Conservation (phyloP, 2,888 invertebrate species). For the Chymomyza amoena region DNA sequence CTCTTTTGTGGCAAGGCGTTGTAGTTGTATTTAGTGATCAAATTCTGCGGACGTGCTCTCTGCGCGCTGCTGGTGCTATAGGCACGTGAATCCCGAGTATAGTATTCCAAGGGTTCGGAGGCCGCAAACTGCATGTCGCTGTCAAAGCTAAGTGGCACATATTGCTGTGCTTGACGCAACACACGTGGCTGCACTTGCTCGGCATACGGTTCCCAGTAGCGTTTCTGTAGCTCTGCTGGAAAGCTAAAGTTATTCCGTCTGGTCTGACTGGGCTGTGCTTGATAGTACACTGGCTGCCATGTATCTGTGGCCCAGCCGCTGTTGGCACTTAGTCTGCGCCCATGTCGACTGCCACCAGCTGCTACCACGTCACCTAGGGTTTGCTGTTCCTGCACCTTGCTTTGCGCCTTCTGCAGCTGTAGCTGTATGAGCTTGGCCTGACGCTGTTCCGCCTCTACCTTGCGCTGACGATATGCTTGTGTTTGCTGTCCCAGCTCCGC, state of each 20-base stretch:
- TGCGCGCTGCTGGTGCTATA: slow-evolving; percentile 36
- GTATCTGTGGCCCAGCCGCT: slow-evolving; percentile 11
- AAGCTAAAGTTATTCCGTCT: slow-evolving; percentile 50
- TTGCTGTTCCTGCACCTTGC: slow-evolving; percentile 46
- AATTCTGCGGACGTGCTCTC: slow-evolving; percentile 56
- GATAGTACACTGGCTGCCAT: slow-evolving; percentile 44
- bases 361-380: slow-evolving; percentile 14
- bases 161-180: slow-evolving; percentile 43
- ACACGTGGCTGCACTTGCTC: slow-evolving; percentile 45
- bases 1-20: slow-evolving; percentile 50
- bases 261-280: slow-evolving; percentile 25
- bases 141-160: slow-evolving; percentile 45
- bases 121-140: slow-evolving; percentile 53
- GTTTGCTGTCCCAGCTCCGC: slow-evolving; percentile 56
- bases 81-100: slow-evolving; percentile 45
- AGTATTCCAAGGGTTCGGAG: slow-evolving; percentile 45
- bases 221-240: slow-evolving; percentile 33
- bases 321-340: slow-evolving; percentile 23
- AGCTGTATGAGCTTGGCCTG: slow-evolving; percentile 65
- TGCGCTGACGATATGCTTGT: slow-evolving; percentile 59
- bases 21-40: slow-evolving; percentile 70
- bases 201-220: slow-evolving; percentile 65
- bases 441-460: slow-evolving; percentile 56
- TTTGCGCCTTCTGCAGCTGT: slow-evolving; percentile 63
- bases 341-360: slow-evolving; percentile 32